A percentile compares a stretch with the other conserved stretches of the same genome.
Conservation (phyloP, 2,888 invertebrate species). For the Leucophenga montana region DNA sequence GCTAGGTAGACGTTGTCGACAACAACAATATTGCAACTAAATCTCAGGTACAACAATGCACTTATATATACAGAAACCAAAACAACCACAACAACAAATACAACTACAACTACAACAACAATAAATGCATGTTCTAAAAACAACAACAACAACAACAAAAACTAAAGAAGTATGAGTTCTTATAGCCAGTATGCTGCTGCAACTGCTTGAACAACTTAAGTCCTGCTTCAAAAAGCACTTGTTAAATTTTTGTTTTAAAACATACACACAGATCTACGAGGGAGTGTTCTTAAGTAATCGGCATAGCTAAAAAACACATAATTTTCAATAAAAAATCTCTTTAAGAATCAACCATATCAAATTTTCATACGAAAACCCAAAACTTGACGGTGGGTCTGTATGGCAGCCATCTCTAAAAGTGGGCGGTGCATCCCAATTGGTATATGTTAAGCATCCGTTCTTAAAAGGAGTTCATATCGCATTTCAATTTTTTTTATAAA, state of each 20-base stretch:
- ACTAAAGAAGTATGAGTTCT: too few relatives aligned
- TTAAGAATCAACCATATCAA: too few relatives aligned
- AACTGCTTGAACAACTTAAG: slow-evolving; percentile 47
- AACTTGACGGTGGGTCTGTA: too few relatives aligned
- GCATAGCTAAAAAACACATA: too few relatives aligned
- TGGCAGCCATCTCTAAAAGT: too few relatives aligned
- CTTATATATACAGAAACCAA: background rate
- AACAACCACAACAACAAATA: slow-evolving; percentile 24
- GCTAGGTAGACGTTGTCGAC: background rate
- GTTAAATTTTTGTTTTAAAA: slow-evolving; percentile 47
- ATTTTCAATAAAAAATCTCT: background rate
- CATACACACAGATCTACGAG: background rate
- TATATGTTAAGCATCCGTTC: too few relatives aligned
- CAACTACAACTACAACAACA: slow-evolving; percentile 24
- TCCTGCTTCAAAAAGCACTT: slow-evolving; percentile 43
- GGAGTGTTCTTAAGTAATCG: too few relatives aligned
- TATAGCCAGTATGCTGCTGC: too few relatives aligned
- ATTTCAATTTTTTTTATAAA: too few relatives aligned
- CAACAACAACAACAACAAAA: background rate
- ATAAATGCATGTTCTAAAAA: background rate
- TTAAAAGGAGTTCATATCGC: too few relatives aligned
- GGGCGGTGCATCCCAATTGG: too few relatives aligned
- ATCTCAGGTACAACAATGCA: slow-evolving; percentile 26
- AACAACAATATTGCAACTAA: slow-evolving; percentile 29
- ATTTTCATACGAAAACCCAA: too few relatives aligned